phyloP scores from a whole-genome alignment of 1,140 invertebrate species.

The Belonocnema kinseyi region DNA sequence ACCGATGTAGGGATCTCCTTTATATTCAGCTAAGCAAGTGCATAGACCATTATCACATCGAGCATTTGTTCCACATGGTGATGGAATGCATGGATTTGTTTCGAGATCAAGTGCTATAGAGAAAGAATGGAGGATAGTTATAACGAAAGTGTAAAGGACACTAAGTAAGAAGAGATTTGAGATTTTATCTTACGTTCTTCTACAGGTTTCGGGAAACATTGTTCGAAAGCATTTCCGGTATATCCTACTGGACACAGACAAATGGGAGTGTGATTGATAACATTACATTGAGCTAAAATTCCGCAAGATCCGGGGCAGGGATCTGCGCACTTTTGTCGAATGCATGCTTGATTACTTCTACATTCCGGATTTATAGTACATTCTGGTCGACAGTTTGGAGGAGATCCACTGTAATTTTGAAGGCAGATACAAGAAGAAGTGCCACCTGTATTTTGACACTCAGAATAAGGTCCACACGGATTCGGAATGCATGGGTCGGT shows the following conservation, averaged over 20 bases:
- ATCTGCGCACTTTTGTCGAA: constrained; percentile 81
- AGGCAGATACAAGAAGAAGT: constrained; percentile 81
- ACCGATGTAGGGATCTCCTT: constrained; percentile 80
- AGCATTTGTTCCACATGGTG: constrained; percentile 74
- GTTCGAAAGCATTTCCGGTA: constrained; percentile 83
- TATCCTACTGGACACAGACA: constrained; percentile 82
- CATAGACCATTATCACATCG: constrained; percentile 77
- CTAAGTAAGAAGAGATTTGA: constrained; percentile 6
- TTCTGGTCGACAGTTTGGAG: constrained; percentile 83
- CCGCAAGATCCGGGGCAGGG: constrained; percentile 87
- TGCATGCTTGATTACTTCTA: constrained; percentile 79
- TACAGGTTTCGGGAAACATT: constrained; percentile 71
- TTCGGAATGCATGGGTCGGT: constrained; percentile 80
- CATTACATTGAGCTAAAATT: constrained; percentile 78
- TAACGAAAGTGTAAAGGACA: background rate
- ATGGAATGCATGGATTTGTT: constrained; percentile 66
- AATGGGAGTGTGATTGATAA: constrained; percentile 80
- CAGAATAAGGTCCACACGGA: constrained; percentile 83
- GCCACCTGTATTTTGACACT: constrained; percentile 79
- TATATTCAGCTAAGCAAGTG: constrained; percentile 80
- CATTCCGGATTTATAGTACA: constrained; percentile 82
- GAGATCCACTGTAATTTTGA: constrained; percentile 80
- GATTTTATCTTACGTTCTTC: constrained; percentile 68
- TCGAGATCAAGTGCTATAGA: constrained; percentile 44
- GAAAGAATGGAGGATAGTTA: background rate